Evolutionary conservation across 1,140 invertebrate genomes (phyloP).

Genomic region (Aphaenogaster rudis): DNA sequence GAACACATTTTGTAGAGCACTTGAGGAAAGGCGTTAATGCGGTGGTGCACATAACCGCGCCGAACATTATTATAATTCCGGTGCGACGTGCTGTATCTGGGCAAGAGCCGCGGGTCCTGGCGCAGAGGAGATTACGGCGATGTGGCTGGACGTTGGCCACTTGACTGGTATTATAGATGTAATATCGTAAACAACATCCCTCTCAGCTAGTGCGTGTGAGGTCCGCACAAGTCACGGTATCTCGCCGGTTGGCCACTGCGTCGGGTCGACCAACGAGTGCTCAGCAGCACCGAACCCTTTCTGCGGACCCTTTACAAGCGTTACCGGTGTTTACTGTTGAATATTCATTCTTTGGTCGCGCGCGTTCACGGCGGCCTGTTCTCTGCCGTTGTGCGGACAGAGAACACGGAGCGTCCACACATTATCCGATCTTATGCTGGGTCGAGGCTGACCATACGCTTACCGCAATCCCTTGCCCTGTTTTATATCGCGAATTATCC

Average conservation of each 20-base stretch:
- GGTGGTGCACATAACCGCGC: slow-evolving; percentile 7
- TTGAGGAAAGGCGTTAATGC: slow-evolving; percentile 68
- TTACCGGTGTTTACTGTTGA: slow-evolving; percentile 77
- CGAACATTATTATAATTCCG: slow-evolving; percentile 74
- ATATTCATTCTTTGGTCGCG: slow-evolving; percentile 77
- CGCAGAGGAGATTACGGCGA: slow-evolving; percentile 79
- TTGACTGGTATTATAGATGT: slow-evolving; percentile 81
- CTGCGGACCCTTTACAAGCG: slow-evolving; percentile 67
- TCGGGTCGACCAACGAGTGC: slow-evolving; percentile 10
- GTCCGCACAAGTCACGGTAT: slow-evolving; percentile 73
- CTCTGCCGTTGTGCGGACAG: neutral
- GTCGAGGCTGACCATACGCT: slow-evolving; percentile 61
- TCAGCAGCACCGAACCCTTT: slow-evolving; percentile 55
- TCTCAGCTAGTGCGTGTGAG: slow-evolving; percentile 61
- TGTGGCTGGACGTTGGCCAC: slow-evolving; percentile 76
- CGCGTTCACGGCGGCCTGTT: neutral
- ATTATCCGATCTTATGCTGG: slow-evolving; percentile 67
- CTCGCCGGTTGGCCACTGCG: slow-evolving; percentile 31
- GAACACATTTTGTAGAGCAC: neutral
- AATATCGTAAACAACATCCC: slow-evolving; percentile 82
- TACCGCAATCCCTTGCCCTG: slow-evolving; percentile 21
- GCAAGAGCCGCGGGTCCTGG: slow-evolving; percentile 70
- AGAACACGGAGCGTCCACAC: slow-evolving; percentile 71
- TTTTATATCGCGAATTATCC: slow-evolving; percentile 30
- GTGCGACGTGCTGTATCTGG: slow-evolving; percentile 82